These are phyloP conservation scores for Aplochiton taeniatus DNA, from an alignment of 2,797 vertebrate species.

Conservation along the genomic window DNA sequence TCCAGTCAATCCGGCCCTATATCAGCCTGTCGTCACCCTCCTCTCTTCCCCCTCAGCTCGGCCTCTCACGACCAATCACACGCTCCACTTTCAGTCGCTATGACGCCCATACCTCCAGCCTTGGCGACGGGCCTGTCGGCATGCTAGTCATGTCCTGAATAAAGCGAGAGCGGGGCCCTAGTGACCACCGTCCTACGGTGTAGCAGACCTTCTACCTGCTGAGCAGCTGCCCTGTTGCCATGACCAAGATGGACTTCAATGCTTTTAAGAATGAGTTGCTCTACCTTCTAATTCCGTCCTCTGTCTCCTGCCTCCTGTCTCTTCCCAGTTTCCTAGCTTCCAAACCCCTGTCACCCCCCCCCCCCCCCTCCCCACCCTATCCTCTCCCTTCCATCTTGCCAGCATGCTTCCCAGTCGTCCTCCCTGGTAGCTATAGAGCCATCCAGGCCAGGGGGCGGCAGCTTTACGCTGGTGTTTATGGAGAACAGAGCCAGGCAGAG, in stretches of 20 bases:
- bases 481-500: conserved; percentile 36
- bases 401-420: conserved; percentile 2
- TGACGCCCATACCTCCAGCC: conserved; percentile 45
- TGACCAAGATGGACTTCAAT: too few relatives aligned
- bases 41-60: conserved; percentile 28
- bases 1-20: conserved; percentile 46
- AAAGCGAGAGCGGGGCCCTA: conserved; percentile 35
- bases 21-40: conserved; percentile 61
- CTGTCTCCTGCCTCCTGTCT: neutral
- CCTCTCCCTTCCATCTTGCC: conserved; percentile 18
- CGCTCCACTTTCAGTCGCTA: conserved; percentile 50
- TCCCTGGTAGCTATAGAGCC: conserved; percentile 23
- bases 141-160: conserved; percentile 40
- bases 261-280: too few relatives aligned
- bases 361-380: neutral
- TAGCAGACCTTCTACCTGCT: neutral
- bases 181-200: conserved; percentile 41
- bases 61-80: conserved; percentile 49
- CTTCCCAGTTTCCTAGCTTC: neutral
- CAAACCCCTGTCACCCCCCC: neutral
- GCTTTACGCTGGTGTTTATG: conserved; percentile 39
- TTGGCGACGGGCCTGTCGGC: conserved; percentile 29
- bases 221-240: too few relatives aligned
- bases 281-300: too few relatives aligned
- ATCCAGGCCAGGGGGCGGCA: conserved; percentile 4